A percentile compares a stretch with the other conserved stretches of the same genome.
Evolutionary conservation across 2,113 vertebrate species (phyloP).

Genomic region (Tichodroma muraria): DNA sequence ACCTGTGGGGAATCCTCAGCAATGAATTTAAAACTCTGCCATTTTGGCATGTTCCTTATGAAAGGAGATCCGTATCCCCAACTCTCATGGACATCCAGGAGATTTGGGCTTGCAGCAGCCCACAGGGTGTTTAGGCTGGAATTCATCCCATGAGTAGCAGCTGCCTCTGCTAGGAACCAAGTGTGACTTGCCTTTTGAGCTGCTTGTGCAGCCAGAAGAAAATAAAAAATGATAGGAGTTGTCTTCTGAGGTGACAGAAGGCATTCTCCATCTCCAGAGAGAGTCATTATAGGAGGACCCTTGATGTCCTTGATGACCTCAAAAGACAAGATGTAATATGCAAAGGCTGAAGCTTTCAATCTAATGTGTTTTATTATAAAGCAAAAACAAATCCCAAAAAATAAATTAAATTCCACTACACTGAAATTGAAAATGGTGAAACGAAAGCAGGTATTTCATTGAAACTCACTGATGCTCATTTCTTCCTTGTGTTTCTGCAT

Average conservation of each 20-base stretch:
- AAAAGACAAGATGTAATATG: neutral
- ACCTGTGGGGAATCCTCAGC: neutral
- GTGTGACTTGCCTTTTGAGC: neutral
- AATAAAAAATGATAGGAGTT: accelerated
- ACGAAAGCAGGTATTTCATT: neutral
- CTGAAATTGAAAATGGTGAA: neutral
- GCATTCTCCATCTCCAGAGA: neutral
- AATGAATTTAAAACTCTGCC: neutral
- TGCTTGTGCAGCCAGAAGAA: neutral
- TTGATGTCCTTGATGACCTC: neutral
- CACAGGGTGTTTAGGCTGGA: neutral
- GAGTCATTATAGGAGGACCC: neutral
- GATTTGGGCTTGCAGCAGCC: neutral
- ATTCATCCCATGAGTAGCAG: neutral
- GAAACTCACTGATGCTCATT: neutral
- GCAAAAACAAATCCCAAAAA: neutral
- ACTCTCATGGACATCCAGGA: neutral
- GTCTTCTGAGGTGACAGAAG: neutral
- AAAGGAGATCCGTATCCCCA: neutral
- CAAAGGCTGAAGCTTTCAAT: neutral
- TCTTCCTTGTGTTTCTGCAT: neutral
- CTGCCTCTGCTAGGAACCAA: neutral
- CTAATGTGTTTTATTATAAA: neutral
- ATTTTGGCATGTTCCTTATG: neutral
- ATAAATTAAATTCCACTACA: neutral